Evolutionary conservation across 2,888 invertebrate species (phyloP).

Genomic region (Euplexia lucipara): DNA sequence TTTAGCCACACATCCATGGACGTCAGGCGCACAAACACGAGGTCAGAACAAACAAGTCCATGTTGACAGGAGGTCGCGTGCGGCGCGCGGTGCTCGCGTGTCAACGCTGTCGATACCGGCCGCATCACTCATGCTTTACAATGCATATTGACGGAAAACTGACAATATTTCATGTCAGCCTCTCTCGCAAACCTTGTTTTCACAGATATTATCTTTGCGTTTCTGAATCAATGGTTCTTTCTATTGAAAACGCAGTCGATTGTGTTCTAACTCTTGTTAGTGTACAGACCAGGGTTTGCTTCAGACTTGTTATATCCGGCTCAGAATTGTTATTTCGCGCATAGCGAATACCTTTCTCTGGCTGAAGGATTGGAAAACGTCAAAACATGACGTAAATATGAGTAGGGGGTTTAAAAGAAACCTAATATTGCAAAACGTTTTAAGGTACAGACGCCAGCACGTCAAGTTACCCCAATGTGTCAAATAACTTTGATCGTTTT

Average conservation of each 20-base stretch:
- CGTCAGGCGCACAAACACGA: conserved; percentile 34
- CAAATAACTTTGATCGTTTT: too few species aligned
- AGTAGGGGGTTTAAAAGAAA: too few species aligned
- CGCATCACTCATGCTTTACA: conserved; percentile 64
- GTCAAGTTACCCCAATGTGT: too few species aligned
- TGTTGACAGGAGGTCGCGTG: conserved; percentile 47
- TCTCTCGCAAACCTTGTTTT: conserved; percentile 52
- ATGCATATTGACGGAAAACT: conserved; percentile 62
- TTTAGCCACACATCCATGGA: conserved; percentile 31
- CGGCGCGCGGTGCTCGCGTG: conserved; percentile 52
- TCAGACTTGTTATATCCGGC: conserved; percentile 10
- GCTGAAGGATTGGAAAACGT: neutral
- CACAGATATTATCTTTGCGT: conserved; percentile 51
- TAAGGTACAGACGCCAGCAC: too few species aligned
- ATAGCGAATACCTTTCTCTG: neutral
- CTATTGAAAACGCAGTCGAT: conserved; percentile 46
- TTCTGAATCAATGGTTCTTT: conserved; percentile 55
- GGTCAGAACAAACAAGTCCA: conserved; percentile 50
- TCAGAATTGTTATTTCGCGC: conserved; percentile 5
- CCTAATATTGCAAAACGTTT: too few species aligned
- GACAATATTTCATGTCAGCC: conserved; percentile 63
- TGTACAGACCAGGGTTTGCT: conserved; percentile 18
- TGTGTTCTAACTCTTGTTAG: conserved; percentile 15
- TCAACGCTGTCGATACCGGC: conserved; percentile 46
- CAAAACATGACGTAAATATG: neutral